phyloP scores from a whole-genome alignment of 1,140 invertebrate species.

The Dolichoris vasculosae region DNA sequence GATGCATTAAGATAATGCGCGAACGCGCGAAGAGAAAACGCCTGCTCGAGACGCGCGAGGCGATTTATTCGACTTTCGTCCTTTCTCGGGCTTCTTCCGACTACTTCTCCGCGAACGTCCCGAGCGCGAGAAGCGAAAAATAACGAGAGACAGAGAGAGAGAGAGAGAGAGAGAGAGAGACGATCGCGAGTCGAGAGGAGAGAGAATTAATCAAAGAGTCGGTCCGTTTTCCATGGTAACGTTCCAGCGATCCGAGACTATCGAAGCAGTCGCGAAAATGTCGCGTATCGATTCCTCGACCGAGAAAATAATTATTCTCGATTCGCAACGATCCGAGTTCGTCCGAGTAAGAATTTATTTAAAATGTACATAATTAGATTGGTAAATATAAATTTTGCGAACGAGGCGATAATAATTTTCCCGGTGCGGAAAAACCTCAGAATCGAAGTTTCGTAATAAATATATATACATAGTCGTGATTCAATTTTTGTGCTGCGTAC shows the following conservation, averaged over 20 bases:
- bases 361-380: too few relatives aligned
- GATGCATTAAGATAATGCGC: constrained; percentile 58
- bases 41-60: constrained; percentile 53
- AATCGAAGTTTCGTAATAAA: background rate
- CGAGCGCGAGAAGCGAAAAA: background rate
- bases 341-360: too few relatives aligned
- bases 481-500: background rate
- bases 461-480: background rate
- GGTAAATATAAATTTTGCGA: background rate
- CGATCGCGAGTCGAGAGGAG: background rate
- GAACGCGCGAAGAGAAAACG: constrained; percentile 37
- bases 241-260: background rate
- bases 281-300: background rate
- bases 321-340: constrained; percentile 27
- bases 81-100: background rate
- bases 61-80: constrained; percentile 30
- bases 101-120: too few relatives aligned
- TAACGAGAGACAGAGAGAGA: background rate
- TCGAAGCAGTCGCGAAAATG: background rate
- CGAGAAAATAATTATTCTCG: constrained; percentile 55
- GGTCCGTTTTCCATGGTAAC: background rate
- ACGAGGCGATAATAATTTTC: constrained; percentile 10
- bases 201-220: too few relatives aligned
- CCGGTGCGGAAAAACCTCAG: background rate
- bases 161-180: background rate